phyloP scores from a whole-genome alignment of 2,797 vertebrate species.

The Malurus splendens region DNA sequence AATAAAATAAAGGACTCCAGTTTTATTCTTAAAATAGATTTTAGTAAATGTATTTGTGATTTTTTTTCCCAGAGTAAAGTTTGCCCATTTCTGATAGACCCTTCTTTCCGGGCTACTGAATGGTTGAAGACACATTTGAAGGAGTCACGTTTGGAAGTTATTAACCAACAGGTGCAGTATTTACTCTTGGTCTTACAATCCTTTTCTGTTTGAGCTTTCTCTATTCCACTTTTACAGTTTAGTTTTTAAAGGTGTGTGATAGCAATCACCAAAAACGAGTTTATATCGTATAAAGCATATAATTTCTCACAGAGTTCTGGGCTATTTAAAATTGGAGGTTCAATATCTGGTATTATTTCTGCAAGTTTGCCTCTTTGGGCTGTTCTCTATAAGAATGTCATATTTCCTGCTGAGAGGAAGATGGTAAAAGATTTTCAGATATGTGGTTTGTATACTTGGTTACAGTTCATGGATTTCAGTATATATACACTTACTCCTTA shows the following conservation, averaged over 20 bases:
- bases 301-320: background rate
- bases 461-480: background rate
- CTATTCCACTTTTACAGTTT: background rate
- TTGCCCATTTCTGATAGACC: conserved; percentile 95
- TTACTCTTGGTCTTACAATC: background rate
- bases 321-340: background rate
- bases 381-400: background rate
- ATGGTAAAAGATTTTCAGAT: background rate
- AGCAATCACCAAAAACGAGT: background rate
- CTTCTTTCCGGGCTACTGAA: conserved; percentile 91
- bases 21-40: background rate
- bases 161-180: conserved; percentile 87
- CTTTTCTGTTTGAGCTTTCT: background rate
- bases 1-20: background rate
- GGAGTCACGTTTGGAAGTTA: conserved; percentile 85
- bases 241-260: background rate
- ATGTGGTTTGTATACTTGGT: background rate
- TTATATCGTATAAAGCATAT: background rate
- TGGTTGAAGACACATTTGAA: conserved; percentile 91
- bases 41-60: background rate
- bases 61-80: conserved; percentile 78
- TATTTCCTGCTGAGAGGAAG: background rate
- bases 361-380: background rate
- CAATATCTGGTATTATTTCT: background rate
- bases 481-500: background rate